Conservation (phyloP, 2,113 vertebrate genomes). For the Bubo blakistoni region DNA sequence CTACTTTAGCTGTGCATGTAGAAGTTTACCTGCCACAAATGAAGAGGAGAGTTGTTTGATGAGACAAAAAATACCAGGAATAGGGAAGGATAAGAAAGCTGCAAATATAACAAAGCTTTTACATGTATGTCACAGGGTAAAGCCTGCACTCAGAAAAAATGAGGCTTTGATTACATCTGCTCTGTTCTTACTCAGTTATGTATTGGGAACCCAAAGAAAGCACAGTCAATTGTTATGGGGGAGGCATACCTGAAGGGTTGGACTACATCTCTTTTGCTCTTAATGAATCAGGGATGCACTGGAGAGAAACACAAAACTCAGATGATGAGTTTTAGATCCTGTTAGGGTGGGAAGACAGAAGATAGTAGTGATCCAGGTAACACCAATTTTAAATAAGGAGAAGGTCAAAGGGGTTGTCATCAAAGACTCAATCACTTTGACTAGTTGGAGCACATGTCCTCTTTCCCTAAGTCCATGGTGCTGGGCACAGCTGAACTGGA, state of each 20-base stretch:
- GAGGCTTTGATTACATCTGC: not conserved
- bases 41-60: not conserved
- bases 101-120: not conserved
- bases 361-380: not conserved
- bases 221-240: not conserved
- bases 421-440: not conserved
- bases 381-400: not conserved
- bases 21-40: not conserved
- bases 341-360: not conserved
- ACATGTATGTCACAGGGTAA: not conserved
- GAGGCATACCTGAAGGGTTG: not conserved
- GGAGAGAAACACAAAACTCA: not conserved
- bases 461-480: not conserved
- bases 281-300: not conserved
- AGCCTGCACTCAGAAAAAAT: not conserved
- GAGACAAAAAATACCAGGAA: not conserved
- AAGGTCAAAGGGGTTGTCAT: not conserved
- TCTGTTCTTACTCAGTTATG: not conserved
- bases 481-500: not conserved
- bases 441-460: not conserved
- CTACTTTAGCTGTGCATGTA: not conserved
- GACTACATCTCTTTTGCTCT: not conserved
- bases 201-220: not conserved
- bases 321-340: not conserved
- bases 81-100: not conserved